Evolutionary conservation across 2,888 invertebrate genomes (phyloP), one percentile per base, ranked within the genome.

Genomic region (Ennomos quercinarius): DNA sequence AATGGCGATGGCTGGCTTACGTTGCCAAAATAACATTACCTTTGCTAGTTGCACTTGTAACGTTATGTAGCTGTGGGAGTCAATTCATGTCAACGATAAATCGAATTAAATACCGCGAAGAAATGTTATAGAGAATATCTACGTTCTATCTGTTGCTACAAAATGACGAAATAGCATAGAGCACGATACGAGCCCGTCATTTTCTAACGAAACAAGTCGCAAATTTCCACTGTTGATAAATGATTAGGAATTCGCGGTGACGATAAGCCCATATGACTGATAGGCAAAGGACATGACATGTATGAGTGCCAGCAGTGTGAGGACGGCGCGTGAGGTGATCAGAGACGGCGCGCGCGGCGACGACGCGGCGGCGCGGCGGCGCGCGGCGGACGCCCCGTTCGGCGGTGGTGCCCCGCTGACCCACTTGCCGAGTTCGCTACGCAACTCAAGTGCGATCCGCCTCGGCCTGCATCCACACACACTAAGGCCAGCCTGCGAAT

Each of bases 371-470:
- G 70, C 72, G 68, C 67, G 73, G 75, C 67, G 71, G 74, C 74
- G 73, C 73, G 75, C 67, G 71, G 74, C 74, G 73, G 76, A 76
- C 74, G 76, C 72, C 76, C 77, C 78, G 77, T 74, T 75, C 78
- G 78, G 83, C 47, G 46, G 83, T 74, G 79, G 85, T 87, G 90
- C 81, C 89, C 92, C 78, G 87, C 82, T 91, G 89, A 91, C 91
- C 91, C 84, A 91, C 80, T 88, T 91, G 86, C 83, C 74, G 84
- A 85, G 83, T 84, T 57, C 57, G 79, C 89, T 87, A 89, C 90
- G 90, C 90, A 89, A 90, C 86, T 85, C 84, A 84, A 87, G 81
- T 87, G 83, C 87, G 88, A 84, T 84, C 83, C 81, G 86, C 85
- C 83, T 82, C 60, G 51, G 76, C 74, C 72, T 72, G 67, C 72